These are phyloP conservation scores for Hydraecia micacea DNA, from an alignment of 2,888 invertebrate genomes.

Conservation along the genomic window DNA sequence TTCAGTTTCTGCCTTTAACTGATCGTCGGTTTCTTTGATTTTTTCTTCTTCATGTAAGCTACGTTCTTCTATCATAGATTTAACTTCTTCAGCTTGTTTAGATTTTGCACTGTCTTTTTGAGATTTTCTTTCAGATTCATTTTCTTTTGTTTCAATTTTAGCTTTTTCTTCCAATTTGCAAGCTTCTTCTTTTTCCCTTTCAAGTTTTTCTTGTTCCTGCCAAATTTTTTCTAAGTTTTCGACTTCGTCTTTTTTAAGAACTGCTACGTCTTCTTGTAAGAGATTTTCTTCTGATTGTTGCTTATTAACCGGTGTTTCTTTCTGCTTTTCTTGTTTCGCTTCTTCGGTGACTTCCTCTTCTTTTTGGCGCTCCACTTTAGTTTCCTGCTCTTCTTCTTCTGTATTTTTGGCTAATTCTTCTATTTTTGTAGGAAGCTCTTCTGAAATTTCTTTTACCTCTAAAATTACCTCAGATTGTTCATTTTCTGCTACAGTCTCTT, in stretches of 20 bases:
- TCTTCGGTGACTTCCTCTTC: background rate
- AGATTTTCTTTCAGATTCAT: background rate
- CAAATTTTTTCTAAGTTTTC: background rate
- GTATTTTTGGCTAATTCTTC: background rate
- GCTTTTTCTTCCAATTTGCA: background rate
- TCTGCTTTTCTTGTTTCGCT: background rate
- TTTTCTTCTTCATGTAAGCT: background rate
- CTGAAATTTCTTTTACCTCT: background rate
- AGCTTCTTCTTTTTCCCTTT: conserved; percentile 13
- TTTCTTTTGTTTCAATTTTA: background rate
- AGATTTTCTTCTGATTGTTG: background rate
- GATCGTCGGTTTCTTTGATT: background rate
- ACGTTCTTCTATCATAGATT: no score
- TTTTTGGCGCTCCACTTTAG: background rate
- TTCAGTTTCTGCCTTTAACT: background rate
- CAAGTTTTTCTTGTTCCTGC: conserved; percentile 8
- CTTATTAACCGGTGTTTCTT: background rate
- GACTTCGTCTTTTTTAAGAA: background rate
- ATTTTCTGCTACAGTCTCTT: no score
- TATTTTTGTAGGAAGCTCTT: background rate
- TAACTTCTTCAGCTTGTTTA: background rate
- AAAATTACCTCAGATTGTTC: background rate
- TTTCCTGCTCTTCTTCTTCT: background rate
- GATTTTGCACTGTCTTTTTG: background rate
- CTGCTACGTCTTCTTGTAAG: background rate